phyloP scores from a whole-genome alignment of 2,113 vertebrate species.

The Calidris pugnax region DNA sequence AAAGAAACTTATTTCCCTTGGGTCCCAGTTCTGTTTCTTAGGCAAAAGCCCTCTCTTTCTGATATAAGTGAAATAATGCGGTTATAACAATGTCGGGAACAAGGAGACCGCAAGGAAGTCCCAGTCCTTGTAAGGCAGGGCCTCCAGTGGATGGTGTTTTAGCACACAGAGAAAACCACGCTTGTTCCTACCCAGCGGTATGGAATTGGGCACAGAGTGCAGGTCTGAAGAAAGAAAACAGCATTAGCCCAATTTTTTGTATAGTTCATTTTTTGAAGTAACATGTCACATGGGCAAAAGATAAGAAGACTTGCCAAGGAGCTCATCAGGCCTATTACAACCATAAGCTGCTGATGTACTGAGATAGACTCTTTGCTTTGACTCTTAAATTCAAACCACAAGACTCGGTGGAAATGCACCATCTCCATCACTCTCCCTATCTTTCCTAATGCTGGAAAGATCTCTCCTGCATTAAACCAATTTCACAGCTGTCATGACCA shows the following conservation, averaged over 20 bases:
- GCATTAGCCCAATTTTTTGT: neutral
- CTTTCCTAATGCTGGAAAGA: neutral
- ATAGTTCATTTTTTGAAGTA: neutral
- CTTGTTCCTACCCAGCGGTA: accelerated
- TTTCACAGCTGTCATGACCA: slow-evolving; percentile 24
- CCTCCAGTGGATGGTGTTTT: neutral
- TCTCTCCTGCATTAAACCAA: slow-evolving; percentile 14
- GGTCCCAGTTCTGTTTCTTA: neutral
- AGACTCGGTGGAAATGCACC: neutral
- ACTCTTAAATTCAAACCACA: neutral
- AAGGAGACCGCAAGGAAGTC: accelerated
- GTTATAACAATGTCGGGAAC: neutral
- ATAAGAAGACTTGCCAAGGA: neutral
- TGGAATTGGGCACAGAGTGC: neutral
- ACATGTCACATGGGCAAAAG: neutral
- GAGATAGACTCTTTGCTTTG: slow-evolving; percentile 1
- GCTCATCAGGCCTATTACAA: neutral
- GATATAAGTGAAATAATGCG: neutral
- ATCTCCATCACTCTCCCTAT: neutral
- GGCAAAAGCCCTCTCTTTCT: neutral
- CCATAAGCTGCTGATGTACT: neutral
- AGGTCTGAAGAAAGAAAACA: neutral
- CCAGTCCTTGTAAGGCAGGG: neutral
- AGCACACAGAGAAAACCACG: neutral
- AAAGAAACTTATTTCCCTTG: neutral